Base-by-base conservation (phyloP, 2,888 invertebrate species). In the Allacma fusca region DNA sequence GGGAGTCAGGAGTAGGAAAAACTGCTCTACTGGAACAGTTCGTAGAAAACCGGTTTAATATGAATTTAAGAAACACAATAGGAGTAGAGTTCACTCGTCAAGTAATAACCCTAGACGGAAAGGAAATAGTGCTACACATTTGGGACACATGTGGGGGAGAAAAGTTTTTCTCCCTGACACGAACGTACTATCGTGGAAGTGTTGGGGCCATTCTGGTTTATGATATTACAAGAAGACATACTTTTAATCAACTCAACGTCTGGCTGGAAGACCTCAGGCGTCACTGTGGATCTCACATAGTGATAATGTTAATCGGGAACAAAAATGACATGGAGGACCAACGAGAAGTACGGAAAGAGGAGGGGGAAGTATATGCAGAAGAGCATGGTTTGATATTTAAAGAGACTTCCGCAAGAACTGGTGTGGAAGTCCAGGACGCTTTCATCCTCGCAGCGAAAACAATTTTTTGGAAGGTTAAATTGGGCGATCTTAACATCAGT, bases 131-230 rank as follows among this genome's bases (percentile, higher is more conserved):
- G n/a, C n/a, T n/a, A n/a, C n/a, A n/a, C n/a, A n/a, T n/a, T n/a
- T 44, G 70, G 70, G 70, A 70, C 23, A 70, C 70, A 13, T 43
- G 44, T 5, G 70, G 70, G 1, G 44, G 44, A 26, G 70, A 70
- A 24, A 9, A 44, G 9, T 70, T 70, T 23, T 21, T 43, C 12
- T 43, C 70, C 1, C 44, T 70, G n/a, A 70, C 70, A 13, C 13
- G 44, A 19, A 70, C 44, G 12, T 70, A 70, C 44, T 70, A 70
- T 24, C 43, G 70, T n/a, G 70, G 70, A 21, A 44, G 23, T n/a
- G 13, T 43, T 23, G 70, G 70, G 4, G 43, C 44, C 19, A n/a
- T 70, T 23, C 9, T 70, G 2, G 70, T 70, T 4, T 70, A 70
- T 24, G 44, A 70, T 24, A 43, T 43, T 44, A 70, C 70, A 24